These are phyloP conservation scores for Leptobrachium ailaonicum DNA, from an alignment of 2,113 vertebrate species.

Conservation along the genomic window DNA sequence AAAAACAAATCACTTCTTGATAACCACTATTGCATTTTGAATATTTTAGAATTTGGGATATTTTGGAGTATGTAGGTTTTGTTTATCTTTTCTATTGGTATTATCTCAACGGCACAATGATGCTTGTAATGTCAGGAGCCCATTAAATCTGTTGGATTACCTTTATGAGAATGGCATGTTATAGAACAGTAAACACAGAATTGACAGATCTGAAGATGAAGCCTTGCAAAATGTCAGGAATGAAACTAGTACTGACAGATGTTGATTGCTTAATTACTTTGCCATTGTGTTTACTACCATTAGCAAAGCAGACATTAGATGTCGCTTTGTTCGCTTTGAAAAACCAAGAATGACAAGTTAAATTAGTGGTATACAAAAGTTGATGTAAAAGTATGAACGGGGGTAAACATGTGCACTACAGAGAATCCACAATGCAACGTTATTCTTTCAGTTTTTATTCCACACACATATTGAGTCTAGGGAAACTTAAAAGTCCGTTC, in stretches of 20 bases:
- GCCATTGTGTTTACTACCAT: constrained; percentile 20
- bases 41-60: no score
- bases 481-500: no score
- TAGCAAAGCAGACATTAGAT: constrained; percentile 20
- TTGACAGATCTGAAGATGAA: constrained; percentile 18
- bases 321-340: background rate
- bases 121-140: background rate
- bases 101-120: no score
- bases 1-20: no score
- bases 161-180: constrained; percentile 34
- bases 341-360: background rate
- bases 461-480: no score
- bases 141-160: constrained; percentile 30
- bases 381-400: no score
- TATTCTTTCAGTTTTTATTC: no score
- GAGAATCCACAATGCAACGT: no score
- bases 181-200: constrained; percentile 26
- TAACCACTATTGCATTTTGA: no score
- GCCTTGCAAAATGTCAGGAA: constrained; percentile 21
- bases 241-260: constrained; percentile 31
- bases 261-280: constrained; percentile 40
- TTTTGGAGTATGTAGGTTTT: background rate
- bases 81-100: background rate
- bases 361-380: no score
- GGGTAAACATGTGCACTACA: no score